phyloP scores from a whole-genome alignment of 1,140 invertebrate species.

The Pachypeltis micranthus region DNA sequence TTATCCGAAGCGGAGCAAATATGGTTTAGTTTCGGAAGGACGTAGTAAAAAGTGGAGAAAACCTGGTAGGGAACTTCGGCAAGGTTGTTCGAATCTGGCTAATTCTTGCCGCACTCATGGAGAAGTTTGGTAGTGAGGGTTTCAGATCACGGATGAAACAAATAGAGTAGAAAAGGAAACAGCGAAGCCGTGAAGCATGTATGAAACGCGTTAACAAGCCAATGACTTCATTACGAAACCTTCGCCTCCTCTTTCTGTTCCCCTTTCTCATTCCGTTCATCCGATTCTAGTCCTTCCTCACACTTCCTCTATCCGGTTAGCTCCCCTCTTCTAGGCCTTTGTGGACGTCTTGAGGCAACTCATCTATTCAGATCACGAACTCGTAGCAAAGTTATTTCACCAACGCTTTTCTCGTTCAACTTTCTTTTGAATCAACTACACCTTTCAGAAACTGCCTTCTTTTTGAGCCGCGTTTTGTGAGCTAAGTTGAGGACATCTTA shows the following conservation, averaged over 20 bases:
- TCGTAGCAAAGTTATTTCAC: neutral
- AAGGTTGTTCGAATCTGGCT: too few relatives aligned
- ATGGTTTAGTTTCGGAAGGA: too few relatives aligned
- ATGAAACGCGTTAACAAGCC: constrained; percentile 1
- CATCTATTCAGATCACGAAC: constrained; percentile 8
- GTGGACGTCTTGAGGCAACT: neutral
- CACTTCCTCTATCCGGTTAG: neutral
- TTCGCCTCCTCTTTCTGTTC: neutral
- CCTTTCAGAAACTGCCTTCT: too few relatives aligned
- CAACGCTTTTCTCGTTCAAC: neutral
- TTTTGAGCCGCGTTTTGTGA: too few relatives aligned
- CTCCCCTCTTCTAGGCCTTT: neutral
- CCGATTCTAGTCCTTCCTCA: neutral
- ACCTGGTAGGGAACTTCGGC: too few relatives aligned
- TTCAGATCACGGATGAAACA: neutral
- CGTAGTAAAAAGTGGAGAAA: too few relatives aligned
- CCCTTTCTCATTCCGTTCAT: neutral
- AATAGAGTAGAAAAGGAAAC: neutral
- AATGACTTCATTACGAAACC: constrained; percentile 12
- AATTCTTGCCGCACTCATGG: too few relatives aligned
- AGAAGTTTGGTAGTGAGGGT: too few relatives aligned
- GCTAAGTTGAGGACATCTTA: too few relatives aligned
- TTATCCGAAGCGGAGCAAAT: too few relatives aligned
- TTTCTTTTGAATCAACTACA: too few relatives aligned
- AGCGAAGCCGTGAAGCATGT: neutral